A percentile compares a stretch with the other conserved stretches of the same genome.
phyloP scores from a whole-genome alignment of 1,140 invertebrate species.

The Monochamus saltuarius region DNA sequence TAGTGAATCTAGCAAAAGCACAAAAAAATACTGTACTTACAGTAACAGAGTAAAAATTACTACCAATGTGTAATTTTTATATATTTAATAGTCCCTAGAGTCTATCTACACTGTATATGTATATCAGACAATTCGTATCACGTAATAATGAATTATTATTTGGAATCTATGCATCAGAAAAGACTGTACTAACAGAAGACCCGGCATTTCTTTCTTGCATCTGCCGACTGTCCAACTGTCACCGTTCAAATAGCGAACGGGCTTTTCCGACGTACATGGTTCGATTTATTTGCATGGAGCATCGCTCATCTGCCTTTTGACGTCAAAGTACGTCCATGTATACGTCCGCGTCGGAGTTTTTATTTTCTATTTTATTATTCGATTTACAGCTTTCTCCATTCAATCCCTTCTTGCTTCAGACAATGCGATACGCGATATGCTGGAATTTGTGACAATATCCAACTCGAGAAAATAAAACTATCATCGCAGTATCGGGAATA shows the following conservation, averaged over 20 bases:
- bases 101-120: too few species aligned
- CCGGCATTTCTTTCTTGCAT: constrained; percentile 14
- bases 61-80: too few species aligned
- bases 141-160: too few species aligned
- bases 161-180: too few species aligned
- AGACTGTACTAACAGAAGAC: constrained; percentile 12
- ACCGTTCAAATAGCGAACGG: constrained; percentile 11
- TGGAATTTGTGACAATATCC: too few species aligned
- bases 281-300: constrained; percentile 20
- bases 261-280: constrained; percentile 4
- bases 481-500: too few species aligned
- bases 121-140: too few species aligned
- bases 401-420: background rate
- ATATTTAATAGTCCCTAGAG: too few species aligned
- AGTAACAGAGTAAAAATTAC: too few species aligned
- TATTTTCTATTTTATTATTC: constrained; percentile 3
- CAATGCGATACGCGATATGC: constrained; percentile 2
- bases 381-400: background rate
- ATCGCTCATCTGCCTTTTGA: constrained; percentile 20
- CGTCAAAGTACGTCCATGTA: constrained; percentile 18
- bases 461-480: too few species aligned
- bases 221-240: constrained; percentile 15
- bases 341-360: background rate
- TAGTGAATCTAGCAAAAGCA: too few species aligned
- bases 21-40: too few species aligned